These are phyloP conservation scores for Andrena praecox DNA, from an alignment of 2,888 invertebrate genomes.

Conservation along the genomic window DNA sequence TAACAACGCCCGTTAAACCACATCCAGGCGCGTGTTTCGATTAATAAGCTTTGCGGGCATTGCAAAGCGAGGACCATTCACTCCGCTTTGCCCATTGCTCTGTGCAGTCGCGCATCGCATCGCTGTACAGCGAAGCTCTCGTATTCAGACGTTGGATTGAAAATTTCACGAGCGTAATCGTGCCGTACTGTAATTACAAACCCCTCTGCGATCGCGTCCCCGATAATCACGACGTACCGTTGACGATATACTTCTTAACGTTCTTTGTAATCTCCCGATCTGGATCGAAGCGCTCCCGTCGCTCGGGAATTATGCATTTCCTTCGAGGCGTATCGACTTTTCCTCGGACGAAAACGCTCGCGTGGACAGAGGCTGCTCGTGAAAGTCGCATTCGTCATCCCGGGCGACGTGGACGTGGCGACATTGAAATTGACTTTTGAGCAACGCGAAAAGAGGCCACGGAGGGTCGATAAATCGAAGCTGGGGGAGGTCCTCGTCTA, in stretches of 20 bases:
- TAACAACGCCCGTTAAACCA: slow-evolving; percentile 37
- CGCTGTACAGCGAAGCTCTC: neutral
- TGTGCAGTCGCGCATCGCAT: neutral
- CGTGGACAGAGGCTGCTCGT: neutral
- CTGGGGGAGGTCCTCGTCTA: slow-evolving; percentile 29
- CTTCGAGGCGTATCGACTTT: neutral
- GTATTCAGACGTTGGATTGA: slow-evolving; percentile 2
- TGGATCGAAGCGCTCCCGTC: neutral
- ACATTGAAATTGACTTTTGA: slow-evolving; percentile 61
- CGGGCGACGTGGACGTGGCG: slow-evolving; percentile 20
- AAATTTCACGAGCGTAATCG: neutral
- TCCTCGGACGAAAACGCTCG: neutral
- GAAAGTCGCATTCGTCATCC: slow-evolving; percentile 15
- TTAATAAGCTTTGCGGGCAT: slow-evolving; percentile 24
- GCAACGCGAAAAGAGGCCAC: slow-evolving; percentile 46
- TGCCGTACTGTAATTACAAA: neutral
- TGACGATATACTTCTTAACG: neutral
- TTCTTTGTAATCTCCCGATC: neutral
- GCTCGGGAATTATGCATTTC: neutral
- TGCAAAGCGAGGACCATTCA: too few relatives aligned
- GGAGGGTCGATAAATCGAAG: slow-evolving; percentile 67
- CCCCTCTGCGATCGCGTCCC: neutral
- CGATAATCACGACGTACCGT: slow-evolving; percentile 7
- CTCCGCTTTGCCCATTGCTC: neutral
- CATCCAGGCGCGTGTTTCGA: slow-evolving; percentile 35